phyloP scores from a whole-genome alignment of 2,113 vertebrate genomes.

The Chionodraco myersi region DNA sequence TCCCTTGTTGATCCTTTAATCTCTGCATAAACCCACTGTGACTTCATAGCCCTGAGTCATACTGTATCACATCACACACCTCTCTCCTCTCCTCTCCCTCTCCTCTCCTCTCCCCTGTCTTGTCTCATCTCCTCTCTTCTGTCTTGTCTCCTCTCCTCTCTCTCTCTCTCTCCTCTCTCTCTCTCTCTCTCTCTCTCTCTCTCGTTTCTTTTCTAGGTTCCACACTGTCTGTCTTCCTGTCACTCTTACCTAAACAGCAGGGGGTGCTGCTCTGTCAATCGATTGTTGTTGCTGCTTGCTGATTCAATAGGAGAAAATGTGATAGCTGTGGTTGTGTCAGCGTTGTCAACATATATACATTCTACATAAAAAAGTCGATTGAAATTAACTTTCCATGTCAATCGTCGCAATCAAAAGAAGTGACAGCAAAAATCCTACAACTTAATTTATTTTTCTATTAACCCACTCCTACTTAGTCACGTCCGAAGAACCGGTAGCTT shows the following conservation, averaged over 20 bases:
- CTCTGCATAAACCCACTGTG: slow-evolving; percentile 69
- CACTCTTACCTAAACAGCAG: slow-evolving; percentile 51
- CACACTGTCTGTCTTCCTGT: slow-evolving; percentile 26
- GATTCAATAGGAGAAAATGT: slow-evolving; percentile 21
- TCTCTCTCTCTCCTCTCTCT: background rate
- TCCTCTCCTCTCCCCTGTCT: background rate
- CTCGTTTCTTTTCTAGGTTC: background rate
- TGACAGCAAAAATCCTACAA: too few relatives aligned
- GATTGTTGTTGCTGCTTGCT: slow-evolving; percentile 11
- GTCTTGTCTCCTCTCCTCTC: too few relatives aligned
- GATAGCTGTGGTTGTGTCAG: background rate
- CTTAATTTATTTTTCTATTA: too few relatives aligned
- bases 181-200: slow-evolving; percentile 12
- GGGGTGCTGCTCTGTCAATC: slow-evolving; percentile 47
- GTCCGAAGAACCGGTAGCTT: too few relatives aligned
- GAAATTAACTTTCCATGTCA: too few relatives aligned
- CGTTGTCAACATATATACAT: too few relatives aligned
- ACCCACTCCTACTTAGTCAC: too few relatives aligned
- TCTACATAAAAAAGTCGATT: too few relatives aligned
- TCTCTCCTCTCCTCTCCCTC: slow-evolving; percentile 30
- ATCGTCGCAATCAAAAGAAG: too few relatives aligned
- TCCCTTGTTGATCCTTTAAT: slow-evolving; percentile 75
- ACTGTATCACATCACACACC: slow-evolving; percentile 60
- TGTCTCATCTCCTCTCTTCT: too few relatives aligned
- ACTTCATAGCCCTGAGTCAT: slow-evolving; percentile 76